Conservation (phyloP, 2,888 invertebrate species). For the Polydesmus complanatus region DNA sequence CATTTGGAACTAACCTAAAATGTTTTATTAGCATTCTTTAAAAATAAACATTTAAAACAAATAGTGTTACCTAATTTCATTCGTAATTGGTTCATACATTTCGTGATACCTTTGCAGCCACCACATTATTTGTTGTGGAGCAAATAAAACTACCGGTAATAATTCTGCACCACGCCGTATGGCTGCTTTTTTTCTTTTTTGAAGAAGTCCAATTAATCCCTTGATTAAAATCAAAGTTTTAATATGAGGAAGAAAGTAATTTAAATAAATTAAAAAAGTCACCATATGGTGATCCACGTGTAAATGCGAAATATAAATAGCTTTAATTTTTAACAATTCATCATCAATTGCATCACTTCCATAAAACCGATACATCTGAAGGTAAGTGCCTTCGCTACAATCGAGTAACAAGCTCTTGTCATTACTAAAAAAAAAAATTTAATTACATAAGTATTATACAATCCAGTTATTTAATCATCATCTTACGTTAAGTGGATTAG, state of each 20-base stretch:
- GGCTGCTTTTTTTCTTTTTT: constrained; percentile 45
- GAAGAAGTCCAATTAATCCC: constrained; percentile 60
- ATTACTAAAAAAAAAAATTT: not conserved
- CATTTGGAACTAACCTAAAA: constrained; percentile 12
- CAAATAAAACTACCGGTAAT: constrained; percentile 38
- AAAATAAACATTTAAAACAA: too few relatives aligned
- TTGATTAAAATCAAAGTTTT: constrained; percentile 13
- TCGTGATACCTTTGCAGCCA: constrained; percentile 62
- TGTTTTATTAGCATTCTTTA: not conserved
- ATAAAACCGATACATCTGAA: constrained; percentile 72
- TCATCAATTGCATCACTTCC: constrained; percentile 49
- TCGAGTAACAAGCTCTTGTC: constrained; percentile 48
- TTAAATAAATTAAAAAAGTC: not conserved
- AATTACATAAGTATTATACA: too few relatives aligned
- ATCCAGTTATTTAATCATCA: not conserved
- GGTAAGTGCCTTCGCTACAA: constrained; percentile 87
- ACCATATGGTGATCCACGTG: constrained; percentile 93
- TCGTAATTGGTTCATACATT: constrained; percentile 44
- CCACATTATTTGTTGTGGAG: constrained; percentile 57
- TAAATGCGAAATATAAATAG: constrained; percentile 80
- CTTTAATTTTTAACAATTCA: constrained; percentile 43
- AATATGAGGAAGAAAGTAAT: constrained; percentile 16
- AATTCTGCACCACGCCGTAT: constrained; percentile 26
- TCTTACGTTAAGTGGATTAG: constrained; percentile 55
- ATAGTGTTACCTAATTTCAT: not conserved